Evolutionary conservation across 2,888 invertebrate species (phyloP).

Genomic region (Limnephilus rhombicus): DNA sequence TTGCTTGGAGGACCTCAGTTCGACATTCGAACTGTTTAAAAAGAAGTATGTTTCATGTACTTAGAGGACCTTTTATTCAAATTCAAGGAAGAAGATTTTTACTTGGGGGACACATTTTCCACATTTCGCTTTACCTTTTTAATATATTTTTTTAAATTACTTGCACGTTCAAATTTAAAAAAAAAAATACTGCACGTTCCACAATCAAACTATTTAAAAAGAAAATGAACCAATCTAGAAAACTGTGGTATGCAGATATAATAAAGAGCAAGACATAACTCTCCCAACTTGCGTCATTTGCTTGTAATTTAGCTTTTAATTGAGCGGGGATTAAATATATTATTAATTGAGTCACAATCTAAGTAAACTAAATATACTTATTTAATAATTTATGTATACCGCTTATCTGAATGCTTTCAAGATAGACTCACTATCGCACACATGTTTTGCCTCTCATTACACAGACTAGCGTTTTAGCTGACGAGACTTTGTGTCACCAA

Average conservation of each 20-base stretch:
- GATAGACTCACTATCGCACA: neutral
- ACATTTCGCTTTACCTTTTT: no score
- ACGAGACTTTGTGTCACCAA: neutral
- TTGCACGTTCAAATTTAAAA: no score
- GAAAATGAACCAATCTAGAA: neutral
- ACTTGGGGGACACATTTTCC: no score
- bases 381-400: neutral
- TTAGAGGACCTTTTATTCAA: neutral
- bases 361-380: neutral
- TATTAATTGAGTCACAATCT: neutral
- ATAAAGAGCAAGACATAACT: neutral
- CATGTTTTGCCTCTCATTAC: neutral
- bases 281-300: neutral
- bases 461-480: neutral
- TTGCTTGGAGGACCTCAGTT: neutral
- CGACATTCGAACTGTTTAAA: neutral
- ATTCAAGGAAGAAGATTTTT: neutral
- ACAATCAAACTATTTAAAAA: neutral
- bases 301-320: neutral
- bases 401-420: neutral
- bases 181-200: no score
- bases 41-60: neutral
- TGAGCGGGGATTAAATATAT: neutral
- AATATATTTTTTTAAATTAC: no score
- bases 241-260: neutral